Base-by-base conservation (phyloP, 2,113 vertebrate genomes). In the Catharus bicknelli region DNA sequence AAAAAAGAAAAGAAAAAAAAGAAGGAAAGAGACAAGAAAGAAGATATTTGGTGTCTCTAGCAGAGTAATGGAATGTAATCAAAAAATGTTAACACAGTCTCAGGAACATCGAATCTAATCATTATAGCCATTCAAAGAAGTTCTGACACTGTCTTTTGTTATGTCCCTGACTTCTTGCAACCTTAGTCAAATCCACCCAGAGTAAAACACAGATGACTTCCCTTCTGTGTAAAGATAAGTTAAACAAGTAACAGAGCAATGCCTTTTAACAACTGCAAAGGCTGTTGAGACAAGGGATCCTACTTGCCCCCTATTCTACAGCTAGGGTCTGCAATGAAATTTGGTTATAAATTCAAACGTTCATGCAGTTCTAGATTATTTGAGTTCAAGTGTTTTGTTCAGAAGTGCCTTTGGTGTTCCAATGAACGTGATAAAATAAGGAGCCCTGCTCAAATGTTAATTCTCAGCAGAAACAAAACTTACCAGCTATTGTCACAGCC, bases 1-100 rank as follows among this genome's bases (percentile, higher is more conserved):
- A 3, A n/a, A 9, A 13, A 5, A 12, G 1, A 2, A 13, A 5
- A 4, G n/a, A 15, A 19, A 1, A 3, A 51, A 74, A 16, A 34
- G 34, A 34, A n/a, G n/a, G n/a, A 34, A 43, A 10, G 6, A 38
- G 38, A 30, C 5, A 5, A 16, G 36, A n/a, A 59, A 61, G 18
- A 47, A 47, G 19, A 66, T 7, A 53, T 25, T 36, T 45, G 23
- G 8, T 14, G 5, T 45, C n/a, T 45, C 40, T 63, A 75, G 19
- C 4, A 85, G n/a, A 82, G 40, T 26, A 82, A 47, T 11, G 38
- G 25, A 80, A 80, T 5, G 40, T 30, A 61, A 82, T 34, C 2
- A 70, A 81, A 74, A 67, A 40, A 7, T 23, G 16, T 64, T 30
- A 72, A 9, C 27, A 57, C 53, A 63, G 15, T 45, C 40, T 82